phyloP scores from a whole-genome alignment of 2,888 invertebrate species.

The Sialis lutaria region DNA sequence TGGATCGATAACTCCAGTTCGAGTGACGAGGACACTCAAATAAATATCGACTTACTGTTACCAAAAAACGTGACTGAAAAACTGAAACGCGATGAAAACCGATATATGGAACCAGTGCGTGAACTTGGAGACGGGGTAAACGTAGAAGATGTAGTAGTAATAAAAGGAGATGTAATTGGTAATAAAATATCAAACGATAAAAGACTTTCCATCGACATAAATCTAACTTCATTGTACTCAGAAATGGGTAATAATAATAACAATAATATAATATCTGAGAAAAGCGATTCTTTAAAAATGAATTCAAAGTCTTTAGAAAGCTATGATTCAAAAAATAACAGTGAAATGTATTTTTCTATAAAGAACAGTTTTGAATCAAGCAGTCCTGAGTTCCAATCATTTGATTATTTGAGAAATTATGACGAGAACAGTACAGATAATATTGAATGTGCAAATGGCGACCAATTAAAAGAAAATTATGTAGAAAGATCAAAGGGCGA shows the following conservation, averaged over 20 bases:
- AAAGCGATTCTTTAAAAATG: too few relatives aligned
- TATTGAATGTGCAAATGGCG: too few relatives aligned
- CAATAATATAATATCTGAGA: too few relatives aligned
- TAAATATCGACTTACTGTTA: not conserved
- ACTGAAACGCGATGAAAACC: not conserved
- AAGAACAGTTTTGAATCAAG: not conserved
- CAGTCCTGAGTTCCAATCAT: too few relatives aligned
- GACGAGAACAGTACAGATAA: too few relatives aligned
- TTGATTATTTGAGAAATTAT: too few relatives aligned
- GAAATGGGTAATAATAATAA: too few relatives aligned
- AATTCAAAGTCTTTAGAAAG: not conserved
- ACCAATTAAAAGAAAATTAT: not conserved
- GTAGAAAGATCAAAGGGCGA: not conserved
- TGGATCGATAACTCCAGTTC: constrained; percentile 4
- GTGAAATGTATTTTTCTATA: not conserved
- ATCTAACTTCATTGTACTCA: too few relatives aligned
- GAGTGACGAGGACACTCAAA: constrained; percentile 2
- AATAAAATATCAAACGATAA: too few relatives aligned
- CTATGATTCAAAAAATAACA: not conserved
- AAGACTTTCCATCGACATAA: too few relatives aligned
- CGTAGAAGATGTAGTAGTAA: constrained; percentile 8
- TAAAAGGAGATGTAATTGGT: too few relatives aligned
- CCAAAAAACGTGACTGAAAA: not conserved
- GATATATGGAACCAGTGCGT: constrained; percentile 2
- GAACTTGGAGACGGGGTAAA: constrained; percentile 12